Percentiles rank a stretch among this genome's conserved stretches.
phyloP scores from a whole-genome alignment of 53 echinoderm and acorn worm species.

The Astropecten irregularis region DNA sequence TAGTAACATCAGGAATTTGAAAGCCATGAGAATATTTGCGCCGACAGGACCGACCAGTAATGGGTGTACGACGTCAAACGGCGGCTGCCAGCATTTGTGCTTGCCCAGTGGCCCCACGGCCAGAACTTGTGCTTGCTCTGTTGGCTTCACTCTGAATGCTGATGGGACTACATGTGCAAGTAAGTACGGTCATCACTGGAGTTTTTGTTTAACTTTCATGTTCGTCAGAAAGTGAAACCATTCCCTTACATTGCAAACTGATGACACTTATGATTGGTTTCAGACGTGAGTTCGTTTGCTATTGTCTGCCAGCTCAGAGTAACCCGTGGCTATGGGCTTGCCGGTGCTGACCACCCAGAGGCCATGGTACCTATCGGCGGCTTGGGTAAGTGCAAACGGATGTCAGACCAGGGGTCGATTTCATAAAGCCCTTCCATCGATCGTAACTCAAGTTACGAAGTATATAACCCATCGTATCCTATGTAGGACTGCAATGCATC shows the following conservation, averaged over 20 bases:
- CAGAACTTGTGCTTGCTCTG: slow-evolving; percentile 57
- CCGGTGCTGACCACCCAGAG: slow-evolving; percentile 59
- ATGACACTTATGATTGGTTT: no score
- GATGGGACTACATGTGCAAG: slow-evolving; percentile 70
- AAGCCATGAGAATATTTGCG: slow-evolving; percentile 35
- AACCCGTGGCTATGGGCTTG: slow-evolving; percentile 71
- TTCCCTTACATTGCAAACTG: no score
- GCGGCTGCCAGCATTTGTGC: slow-evolving; percentile 72
- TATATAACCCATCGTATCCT: no score
- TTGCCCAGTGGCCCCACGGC: slow-evolving; percentile 58
- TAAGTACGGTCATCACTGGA: slow-evolving; percentile 27
- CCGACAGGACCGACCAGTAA: slow-evolving; percentile 40
- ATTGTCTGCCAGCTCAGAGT: slow-evolving; percentile 56
- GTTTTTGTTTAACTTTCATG: no score
- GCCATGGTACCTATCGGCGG: slow-evolving; percentile 77
- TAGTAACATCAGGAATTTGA: neutral
- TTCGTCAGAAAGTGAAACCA: no score
- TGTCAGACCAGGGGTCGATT: no score
- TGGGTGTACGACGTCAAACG: slow-evolving; percentile 64
- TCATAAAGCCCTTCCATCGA: no score
- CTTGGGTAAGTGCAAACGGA: slow-evolving; percentile 37
- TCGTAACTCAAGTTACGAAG: no score
- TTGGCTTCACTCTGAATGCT: slow-evolving; percentile 59
- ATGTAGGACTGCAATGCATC: no score
- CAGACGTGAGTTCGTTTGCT: slow-evolving; percentile 69